Base-by-base conservation (phyloP, 1,140 invertebrate genomes). In the Hycleus phaleratus region DNA sequence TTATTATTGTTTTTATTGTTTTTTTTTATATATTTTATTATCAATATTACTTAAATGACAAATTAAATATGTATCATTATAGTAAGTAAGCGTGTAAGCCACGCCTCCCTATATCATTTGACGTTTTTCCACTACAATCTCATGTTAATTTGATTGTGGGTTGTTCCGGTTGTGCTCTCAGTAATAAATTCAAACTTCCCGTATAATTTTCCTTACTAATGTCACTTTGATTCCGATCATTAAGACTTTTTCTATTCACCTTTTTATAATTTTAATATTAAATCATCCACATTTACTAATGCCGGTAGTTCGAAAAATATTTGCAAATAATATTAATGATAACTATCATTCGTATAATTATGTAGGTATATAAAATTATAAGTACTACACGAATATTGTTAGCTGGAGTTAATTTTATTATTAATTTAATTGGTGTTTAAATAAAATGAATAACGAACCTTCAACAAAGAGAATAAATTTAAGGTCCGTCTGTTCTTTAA, bases 21-120 rank as follows among this genome's bases (percentile, higher is more conserved):
- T 53, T 53, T 53, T 53, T 32, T 32, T 32, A 5, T 7, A 53
- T 53, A 32, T 32, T 32, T 46, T 26, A 53, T 45, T 53, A 53
- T 53, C 51, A 53, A 46, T 53, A 53, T 53, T 53, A 46, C 51
- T 53, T 53, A 53, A 53, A 53, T 53, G 51, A 53, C 51, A 53
- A 53, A 53, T 53, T 53, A 53, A 53, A 53, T 53, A 53, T 53
- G 51, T 53, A 53, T 53, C 51, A 53, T 53, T 53, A 53, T 53
- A 53, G 51, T 53, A 53, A 53, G 51, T 53, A 53, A 53, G 51
- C 51, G 51, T 53, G 51, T 53, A 53, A 45, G 42, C 51, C 51
- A 53, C 51, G 51, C 51, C 51, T 53, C 51, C 7, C 51, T 53
- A 53, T 53, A 53, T 53, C 51, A 53, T 53, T 53, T 53, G 51